phyloP scores from a whole-genome alignment of 2,888 invertebrate genomes.

The Adelognathus sp. region DNA sequence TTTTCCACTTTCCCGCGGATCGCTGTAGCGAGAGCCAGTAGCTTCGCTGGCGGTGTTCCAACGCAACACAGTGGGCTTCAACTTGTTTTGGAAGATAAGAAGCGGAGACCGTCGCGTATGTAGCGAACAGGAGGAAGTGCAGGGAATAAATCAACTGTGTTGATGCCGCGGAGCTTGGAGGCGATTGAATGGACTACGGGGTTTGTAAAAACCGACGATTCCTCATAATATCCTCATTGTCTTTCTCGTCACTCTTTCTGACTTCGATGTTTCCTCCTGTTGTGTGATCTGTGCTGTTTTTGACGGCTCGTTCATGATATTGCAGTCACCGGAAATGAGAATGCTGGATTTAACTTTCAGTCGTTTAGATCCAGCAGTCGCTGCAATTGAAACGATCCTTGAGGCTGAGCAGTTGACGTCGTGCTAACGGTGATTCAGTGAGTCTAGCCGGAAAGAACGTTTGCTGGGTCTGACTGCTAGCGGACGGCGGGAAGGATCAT shows the following conservation, averaged over 20 bases:
- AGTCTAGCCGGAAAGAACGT: background rate
- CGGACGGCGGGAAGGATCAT: constrained; percentile 1
- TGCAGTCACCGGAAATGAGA: constrained; percentile 1
- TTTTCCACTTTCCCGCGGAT: constrained; percentile 23
- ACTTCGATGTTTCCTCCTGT: background rate
- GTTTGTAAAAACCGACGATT: background rate
- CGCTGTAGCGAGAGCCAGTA: constrained; percentile 1
- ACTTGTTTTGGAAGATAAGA: background rate
- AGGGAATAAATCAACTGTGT: constrained; percentile 31
- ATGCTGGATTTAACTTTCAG: constrained; percentile 34
- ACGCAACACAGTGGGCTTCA: background rate
- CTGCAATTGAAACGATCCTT: background rate
- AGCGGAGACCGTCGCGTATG: background rate
- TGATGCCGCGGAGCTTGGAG: background rate
- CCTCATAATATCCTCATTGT: constrained; percentile 36
- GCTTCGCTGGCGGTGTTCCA: constrained; percentile 31
- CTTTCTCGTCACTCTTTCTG: constrained; percentile 5
- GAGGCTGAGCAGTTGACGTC: background rate
- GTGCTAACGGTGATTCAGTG: constrained; percentile 13
- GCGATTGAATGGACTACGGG: background rate
- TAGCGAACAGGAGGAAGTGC: constrained; percentile 16
- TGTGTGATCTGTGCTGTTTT: background rate
- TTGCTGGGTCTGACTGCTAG: background rate
- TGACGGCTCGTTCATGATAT: constrained; percentile 7
- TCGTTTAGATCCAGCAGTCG: constrained; percentile 34